phyloP scores from a whole-genome alignment of 2,888 invertebrate species.

The Eueremaeus valkanovi region DNA sequence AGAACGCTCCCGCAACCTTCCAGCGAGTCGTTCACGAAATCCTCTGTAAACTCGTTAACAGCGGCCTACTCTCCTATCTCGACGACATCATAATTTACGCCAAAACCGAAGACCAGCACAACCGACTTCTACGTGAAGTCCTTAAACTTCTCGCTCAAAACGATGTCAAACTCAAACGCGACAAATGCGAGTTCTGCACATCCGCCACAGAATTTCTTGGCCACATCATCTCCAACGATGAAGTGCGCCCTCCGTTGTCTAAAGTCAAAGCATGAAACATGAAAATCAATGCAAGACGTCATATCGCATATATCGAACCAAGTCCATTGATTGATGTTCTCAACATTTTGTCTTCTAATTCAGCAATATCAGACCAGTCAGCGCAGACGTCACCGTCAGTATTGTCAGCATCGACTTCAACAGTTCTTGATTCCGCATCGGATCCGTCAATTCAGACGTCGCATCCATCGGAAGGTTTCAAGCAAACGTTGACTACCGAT shows the following conservation, averaged over 20 bases:
- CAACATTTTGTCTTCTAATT: too few relatives aligned
- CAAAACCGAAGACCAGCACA: conserved; percentile 42
- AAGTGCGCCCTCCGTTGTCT: conserved; percentile 41
- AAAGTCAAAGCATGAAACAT: conserved; percentile 45
- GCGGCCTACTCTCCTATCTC: conserved; percentile 44
- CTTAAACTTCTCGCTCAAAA: conserved; percentile 41
- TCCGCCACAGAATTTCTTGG: conserved; percentile 45
- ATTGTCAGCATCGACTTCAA: too few relatives aligned
- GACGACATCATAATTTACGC: conserved; percentile 47
- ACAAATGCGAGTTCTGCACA: conserved; percentile 45
- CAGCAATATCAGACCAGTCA: too few relatives aligned
- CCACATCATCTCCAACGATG: conserved; percentile 45
- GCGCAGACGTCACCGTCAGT: too few relatives aligned
- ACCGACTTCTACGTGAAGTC: conserved; percentile 44
- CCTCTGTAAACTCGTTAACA: conserved; percentile 44
- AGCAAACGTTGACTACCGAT: too few relatives aligned
- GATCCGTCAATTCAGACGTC: too few relatives aligned
- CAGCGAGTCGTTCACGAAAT: conserved; percentile 46
- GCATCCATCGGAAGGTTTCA: too few relatives aligned
- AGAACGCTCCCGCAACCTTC: conserved; percentile 47
- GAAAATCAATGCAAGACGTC: too few relatives aligned
- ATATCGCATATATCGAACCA: too few relatives aligned
- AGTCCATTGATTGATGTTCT: too few relatives aligned
- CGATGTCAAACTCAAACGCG: conserved; percentile 45
- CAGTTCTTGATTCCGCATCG: too few relatives aligned